A percentile compares a stretch with the other conserved stretches of the same genome.
Evolutionary conservation across 2,888 invertebrate genomes (phyloP).

Genomic region (Heliconius hortense): DNA sequence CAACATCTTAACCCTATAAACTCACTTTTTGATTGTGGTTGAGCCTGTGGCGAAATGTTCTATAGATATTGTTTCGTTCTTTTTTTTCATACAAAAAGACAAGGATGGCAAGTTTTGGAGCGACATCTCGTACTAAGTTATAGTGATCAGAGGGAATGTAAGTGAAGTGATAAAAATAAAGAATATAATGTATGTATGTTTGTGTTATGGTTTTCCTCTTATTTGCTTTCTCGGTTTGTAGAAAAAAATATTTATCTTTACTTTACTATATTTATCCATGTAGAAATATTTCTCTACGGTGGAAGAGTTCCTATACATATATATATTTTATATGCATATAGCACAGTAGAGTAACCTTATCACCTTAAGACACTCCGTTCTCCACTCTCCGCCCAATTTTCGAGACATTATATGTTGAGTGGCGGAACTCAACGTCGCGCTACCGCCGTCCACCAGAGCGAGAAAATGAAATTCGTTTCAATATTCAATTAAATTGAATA

Average conservation of each 20-base stretch:
- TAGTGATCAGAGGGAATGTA: neutral
- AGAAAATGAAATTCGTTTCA: no score
- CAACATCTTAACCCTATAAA: conserved; percentile 19
- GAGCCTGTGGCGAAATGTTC: neutral
- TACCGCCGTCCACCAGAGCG: no score
- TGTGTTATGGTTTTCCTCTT: neutral
- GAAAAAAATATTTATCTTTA: neutral
- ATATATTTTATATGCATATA: neutral
- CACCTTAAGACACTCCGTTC: neutral
- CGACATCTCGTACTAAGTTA: neutral
- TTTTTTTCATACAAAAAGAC: neutral
- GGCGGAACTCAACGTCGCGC: no score
- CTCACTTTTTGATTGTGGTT: conserved; percentile 17
- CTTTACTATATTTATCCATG: neutral
- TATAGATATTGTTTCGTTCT: neutral
- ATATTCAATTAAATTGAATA: no score
- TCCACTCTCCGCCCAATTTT: neutral
- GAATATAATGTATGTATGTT: neutral
- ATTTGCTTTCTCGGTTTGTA: neutral
- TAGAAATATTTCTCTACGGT: neutral
- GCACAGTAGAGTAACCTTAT: neutral
- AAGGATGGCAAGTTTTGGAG: neutral
- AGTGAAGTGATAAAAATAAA: neutral
- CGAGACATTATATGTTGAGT: no score
- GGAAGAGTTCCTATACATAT: no score